phyloP scores from a whole-genome alignment of 2,113 vertebrate genomes.

The Anthoscopus minutus region DNA sequence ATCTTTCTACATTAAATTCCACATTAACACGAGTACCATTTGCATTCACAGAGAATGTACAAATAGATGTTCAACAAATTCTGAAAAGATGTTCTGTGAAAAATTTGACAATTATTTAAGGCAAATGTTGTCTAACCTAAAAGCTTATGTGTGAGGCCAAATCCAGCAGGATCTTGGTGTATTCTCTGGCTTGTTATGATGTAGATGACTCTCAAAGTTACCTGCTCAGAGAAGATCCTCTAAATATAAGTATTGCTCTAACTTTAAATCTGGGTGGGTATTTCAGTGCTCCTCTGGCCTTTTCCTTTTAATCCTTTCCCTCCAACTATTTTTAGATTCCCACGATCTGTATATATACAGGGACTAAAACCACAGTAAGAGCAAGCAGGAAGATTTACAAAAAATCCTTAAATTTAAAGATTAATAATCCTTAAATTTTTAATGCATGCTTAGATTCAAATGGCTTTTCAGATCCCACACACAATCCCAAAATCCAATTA shows the following conservation, averaged over 20 bases:
- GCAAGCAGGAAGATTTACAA: neutral
- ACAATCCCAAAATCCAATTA: neutral
- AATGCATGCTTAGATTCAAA: neutral
- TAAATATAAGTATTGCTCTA: neutral
- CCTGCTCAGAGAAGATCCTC: neutral
- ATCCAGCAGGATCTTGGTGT: neutral
- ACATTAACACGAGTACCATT: slow-evolving; percentile 2
- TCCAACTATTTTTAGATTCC: neutral
- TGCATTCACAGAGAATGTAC: slow-evolving; percentile 2
- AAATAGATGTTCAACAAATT: slow-evolving; percentile 5
- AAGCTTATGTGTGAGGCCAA: neutral
- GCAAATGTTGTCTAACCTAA: neutral
- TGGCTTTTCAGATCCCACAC: neutral
- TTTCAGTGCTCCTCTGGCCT: neutral
- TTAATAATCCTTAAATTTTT: neutral
- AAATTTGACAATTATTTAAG: neutral
- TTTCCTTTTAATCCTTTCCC: neutral
- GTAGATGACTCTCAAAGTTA: neutral
- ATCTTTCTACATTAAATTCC: neutral
- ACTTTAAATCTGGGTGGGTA: neutral
- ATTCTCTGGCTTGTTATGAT: neutral
- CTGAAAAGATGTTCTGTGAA: neutral
- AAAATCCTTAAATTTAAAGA: neutral
- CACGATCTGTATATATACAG: neutral
- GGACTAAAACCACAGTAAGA: neutral